phyloP scores from a whole-genome alignment of 2,113 vertebrate species.

The Edolisoma coerulescens region DNA sequence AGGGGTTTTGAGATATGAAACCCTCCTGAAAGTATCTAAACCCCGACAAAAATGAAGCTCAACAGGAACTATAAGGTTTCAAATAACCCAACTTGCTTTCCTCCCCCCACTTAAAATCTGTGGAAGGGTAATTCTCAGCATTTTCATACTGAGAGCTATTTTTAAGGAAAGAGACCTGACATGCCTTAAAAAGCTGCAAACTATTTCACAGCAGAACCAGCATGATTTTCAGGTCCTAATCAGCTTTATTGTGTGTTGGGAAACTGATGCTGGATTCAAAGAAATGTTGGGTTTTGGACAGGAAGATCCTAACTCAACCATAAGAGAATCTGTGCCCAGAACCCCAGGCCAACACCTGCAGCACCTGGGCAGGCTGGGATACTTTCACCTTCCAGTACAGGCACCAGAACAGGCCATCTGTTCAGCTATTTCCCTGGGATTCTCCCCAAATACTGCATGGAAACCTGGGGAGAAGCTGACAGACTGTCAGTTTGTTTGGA shows the following conservation, averaged over 20 bases:
- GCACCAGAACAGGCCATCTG: background rate
- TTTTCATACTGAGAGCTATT: background rate
- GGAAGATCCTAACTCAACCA: background rate
- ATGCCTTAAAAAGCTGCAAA: background rate
- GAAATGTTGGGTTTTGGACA: background rate
- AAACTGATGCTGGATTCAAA: background rate
- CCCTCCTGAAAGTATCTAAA: background rate
- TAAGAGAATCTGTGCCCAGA: background rate
- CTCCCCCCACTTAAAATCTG: background rate
- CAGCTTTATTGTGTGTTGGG: background rate
- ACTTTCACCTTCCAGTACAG: background rate
- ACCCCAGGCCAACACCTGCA: background rate
- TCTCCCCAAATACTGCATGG: background rate
- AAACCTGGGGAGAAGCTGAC: background rate
- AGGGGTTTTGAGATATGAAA: background rate
- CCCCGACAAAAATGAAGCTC: background rate
- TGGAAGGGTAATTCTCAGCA: background rate
- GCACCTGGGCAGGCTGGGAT: background rate
- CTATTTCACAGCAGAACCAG: background rate
- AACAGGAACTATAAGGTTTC: background rate
- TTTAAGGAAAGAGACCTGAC: background rate
- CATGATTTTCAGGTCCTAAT: background rate
- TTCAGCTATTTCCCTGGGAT: background rate
- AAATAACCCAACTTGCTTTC: background rate
- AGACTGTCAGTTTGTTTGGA: background rate